Evolutionary conservation across 2,888 invertebrate species (phyloP).

Genomic region (Zhuqinia jingwanae): DNA sequence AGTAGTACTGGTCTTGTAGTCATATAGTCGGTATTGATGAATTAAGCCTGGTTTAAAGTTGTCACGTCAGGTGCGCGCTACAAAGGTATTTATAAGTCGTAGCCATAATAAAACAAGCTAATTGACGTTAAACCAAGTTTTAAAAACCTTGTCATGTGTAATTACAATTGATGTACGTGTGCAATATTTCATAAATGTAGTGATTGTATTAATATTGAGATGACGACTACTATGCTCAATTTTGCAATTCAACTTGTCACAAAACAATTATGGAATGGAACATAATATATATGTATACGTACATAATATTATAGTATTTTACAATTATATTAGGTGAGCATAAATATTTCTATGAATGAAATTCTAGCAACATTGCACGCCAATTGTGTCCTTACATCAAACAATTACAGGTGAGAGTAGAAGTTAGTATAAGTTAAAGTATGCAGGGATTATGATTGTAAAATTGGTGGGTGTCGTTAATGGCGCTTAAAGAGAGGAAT

Average conservation of each 20-base stretch:
- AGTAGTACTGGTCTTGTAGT: no score
- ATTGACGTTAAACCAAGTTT: not conserved
- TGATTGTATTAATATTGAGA: slow-evolving; percentile 40
- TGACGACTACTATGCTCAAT: not conserved
- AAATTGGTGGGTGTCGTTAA: slow-evolving; percentile 48
- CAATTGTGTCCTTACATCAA: slow-evolving; percentile 8
- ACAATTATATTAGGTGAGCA: no score
- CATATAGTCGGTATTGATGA: no score
- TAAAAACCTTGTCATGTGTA: not conserved
- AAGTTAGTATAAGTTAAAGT: not conserved
- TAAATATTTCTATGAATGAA: slow-evolving; percentile 8
- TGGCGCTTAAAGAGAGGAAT: slow-evolving; percentile 37
- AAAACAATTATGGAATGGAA: slow-evolving; percentile 24
- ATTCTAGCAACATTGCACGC: not conserved
- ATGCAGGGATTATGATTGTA: not conserved
- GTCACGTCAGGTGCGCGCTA: no score
- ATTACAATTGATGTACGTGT: slow-evolving; percentile 13
- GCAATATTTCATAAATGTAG: slow-evolving; percentile 29
- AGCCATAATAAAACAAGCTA: not conserved
- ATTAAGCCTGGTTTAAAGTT: no score
- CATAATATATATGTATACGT: not conserved
- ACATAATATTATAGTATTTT: slow-evolving; percentile 22
- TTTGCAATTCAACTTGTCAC: slow-evolving; percentile 7
- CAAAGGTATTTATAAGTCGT: not conserved
- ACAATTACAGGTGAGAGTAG: not conserved